Conservation (phyloP, 2,888 invertebrate genomes). For the Lissocephala sabroskyi region DNA sequence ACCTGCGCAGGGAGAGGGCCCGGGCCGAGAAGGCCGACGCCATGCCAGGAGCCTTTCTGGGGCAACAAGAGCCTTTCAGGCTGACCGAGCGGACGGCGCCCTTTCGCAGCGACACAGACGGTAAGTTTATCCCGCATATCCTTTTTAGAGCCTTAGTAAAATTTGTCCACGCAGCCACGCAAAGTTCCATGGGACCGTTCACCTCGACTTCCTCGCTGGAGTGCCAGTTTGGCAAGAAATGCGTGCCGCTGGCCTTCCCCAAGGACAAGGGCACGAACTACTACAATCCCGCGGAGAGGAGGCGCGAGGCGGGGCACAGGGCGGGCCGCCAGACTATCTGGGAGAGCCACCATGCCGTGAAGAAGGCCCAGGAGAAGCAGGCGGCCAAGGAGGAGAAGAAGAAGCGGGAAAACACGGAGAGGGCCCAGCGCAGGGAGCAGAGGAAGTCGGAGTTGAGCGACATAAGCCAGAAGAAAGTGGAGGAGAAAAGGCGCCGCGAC, state of each 20-base stretch:
- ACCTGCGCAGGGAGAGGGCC: no score
- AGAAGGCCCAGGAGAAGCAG: neutral
- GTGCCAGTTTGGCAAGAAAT: conserved; percentile 43
- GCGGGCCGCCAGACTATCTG: conserved; percentile 9
- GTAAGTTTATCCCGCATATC: no score
- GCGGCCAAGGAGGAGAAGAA: neutral
- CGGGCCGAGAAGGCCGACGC: no score
- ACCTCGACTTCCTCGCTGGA: conserved; percentile 54
- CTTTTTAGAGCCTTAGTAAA: no score
- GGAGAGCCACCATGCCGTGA: conserved; percentile 11
- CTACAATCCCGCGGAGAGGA: conserved; percentile 23
- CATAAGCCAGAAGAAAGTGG: neutral
- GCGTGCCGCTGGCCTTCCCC: conserved; percentile 26
- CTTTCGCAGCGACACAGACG: no score
- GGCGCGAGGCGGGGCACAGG: conserved; percentile 20
- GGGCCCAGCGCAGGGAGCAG: no score
- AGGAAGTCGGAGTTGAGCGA: no score
- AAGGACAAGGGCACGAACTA: conserved; percentile 14
- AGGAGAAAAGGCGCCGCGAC: no score
- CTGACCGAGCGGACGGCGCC: no score
- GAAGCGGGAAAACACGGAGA: neutral
- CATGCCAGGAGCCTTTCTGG: no score
- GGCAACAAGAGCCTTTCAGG: no score
- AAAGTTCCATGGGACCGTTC: conserved; percentile 12
- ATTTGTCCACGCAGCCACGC: no score